Percentiles rank a stretch among this genome's conserved stretches.
Conservation (phyloP, 2,888 invertebrate species). For the Euphydryas editha region DNA sequence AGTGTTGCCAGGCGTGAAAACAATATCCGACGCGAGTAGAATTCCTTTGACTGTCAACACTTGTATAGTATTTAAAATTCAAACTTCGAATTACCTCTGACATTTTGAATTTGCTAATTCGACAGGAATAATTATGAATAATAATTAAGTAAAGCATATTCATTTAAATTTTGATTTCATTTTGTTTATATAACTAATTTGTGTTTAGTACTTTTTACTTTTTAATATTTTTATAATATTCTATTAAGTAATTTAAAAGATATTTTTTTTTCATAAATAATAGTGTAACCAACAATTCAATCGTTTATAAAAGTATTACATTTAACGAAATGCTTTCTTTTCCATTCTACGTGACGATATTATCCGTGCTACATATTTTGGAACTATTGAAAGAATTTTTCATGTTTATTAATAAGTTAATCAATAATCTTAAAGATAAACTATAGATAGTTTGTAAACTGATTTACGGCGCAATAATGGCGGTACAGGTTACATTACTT, state of each 20-base stretch:
- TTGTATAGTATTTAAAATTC: slow-evolving; percentile 28
- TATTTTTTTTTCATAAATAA: too few relatives aligned
- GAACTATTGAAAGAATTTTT: too few relatives aligned
- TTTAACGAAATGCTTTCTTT: too few relatives aligned
- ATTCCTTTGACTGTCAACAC: slow-evolving; percentile 70
- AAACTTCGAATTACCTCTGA: slow-evolving; percentile 26
- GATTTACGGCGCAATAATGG: slow-evolving; percentile 37
- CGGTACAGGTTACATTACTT: slow-evolving; percentile 14
- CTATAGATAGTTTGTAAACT: slow-evolving; percentile 11
- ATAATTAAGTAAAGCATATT: not conserved
- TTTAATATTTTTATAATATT: too few relatives aligned
- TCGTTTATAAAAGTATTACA: too few relatives aligned
- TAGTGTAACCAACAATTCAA: too few relatives aligned
- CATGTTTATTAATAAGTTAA: not conserved
- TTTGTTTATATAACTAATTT: not conserved
- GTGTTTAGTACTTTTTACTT: not conserved
- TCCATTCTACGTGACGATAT: too few relatives aligned
- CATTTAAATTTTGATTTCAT: not conserved
- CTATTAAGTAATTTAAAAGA: too few relatives aligned
- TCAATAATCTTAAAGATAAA: slow-evolving; percentile 10
- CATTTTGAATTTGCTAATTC: slow-evolving; percentile 28
- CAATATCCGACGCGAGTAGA: slow-evolving; percentile 72
- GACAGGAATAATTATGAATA: not conserved
- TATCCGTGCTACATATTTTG: too few relatives aligned
- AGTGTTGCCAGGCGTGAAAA: slow-evolving; percentile 75